A percentile compares a stretch with the other conserved stretches of the same genome.
Evolutionary conservation across 2,797 vertebrate genomes (phyloP).

Genomic region (Gymnothorax javanicus): DNA sequence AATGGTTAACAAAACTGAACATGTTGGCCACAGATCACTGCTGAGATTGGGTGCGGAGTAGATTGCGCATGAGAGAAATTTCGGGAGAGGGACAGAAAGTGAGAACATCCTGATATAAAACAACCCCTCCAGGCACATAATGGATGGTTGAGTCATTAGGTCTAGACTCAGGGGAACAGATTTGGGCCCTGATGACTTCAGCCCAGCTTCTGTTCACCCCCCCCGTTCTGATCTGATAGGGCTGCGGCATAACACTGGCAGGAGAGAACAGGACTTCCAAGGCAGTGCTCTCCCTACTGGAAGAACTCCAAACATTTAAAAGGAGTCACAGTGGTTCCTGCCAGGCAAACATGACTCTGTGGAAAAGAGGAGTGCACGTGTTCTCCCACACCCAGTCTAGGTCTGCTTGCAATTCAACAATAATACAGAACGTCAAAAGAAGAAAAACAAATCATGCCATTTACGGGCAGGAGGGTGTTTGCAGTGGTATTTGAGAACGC

Average conservation of each 20-base stretch:
- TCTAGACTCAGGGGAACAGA: background rate
- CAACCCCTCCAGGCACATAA: background rate
- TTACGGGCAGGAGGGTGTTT: background rate
- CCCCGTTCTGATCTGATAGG: background rate
- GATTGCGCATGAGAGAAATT: too few species aligned
- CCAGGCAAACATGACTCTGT: conserved; percentile 8
- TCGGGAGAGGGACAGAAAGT: background rate
- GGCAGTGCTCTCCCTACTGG: background rate
- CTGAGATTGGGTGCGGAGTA: too few species aligned
- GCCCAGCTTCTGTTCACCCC: conserved; percentile 19
- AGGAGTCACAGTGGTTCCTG: conserved; percentile 7
- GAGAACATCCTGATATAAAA: background rate
- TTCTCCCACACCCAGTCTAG: background rate
- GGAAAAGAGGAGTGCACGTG: background rate
- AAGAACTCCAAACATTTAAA: background rate
- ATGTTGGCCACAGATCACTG: background rate
- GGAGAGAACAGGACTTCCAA: background rate
- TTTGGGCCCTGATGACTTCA: background rate
- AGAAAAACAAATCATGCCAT: background rate
- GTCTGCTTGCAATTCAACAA: background rate
- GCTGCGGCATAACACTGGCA: background rate
- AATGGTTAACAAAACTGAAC: background rate
- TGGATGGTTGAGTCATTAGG: conserved; percentile 2
- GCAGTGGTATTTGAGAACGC: background rate
- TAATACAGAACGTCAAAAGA: background rate